Base-by-base conservation (phyloP, 2,888 invertebrate genomes). In the Pimpla rufipes region DNA sequence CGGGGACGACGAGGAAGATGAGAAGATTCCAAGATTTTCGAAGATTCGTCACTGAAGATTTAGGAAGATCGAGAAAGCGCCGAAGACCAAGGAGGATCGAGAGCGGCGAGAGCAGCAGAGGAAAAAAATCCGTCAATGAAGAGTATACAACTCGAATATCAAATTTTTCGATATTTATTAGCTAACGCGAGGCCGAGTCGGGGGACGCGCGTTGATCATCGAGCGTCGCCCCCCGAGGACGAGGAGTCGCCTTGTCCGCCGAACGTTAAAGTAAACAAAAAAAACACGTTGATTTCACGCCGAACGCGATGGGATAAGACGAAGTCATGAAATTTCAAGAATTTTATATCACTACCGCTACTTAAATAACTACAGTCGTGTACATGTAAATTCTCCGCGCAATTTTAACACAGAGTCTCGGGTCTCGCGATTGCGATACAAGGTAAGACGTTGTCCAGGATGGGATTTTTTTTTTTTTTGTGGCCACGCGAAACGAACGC, bases 201-300 rank as follows among this genome's bases (percentile, higher is more conserved):
- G 29, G 29, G 37, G 16, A 11, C 7, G 37, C 62, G 37, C 37
- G 2, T 18, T 18, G 16, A 18, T 2, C 1, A 1, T 42, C 2
- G 8, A 1, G 8, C 42, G 2, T 2, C 42, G 13, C 2, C 13
- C 8, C 42, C 42, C 4, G 2, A 2, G 42, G 13, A 42, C 13
- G 42, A 42, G 16, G 16, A 52, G 8, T n/a, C n/a, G n/a, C n/a
- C n/a, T n/a, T n/a, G 37, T 18, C 16, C 7, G 6, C 47, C 37
- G 47, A 66, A 71, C 73, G 83, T 80, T 74, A 77, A 29, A 29
- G 29, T 29, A 29, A 29, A 29, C 3, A 3, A 29, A 29, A 29
- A 84, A 78, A 57, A 80, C n/a, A 64, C 64, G 11, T 70, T 67
- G 74, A 18, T 78, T 50, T 40, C 64, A 74, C n/a, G n/a, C 35